Percentiles rank a stretch among this genome's conserved stretches.
Evolutionary conservation across 2,888 invertebrate genomes (phyloP).

Genomic region (Eilema sororculum): DNA sequence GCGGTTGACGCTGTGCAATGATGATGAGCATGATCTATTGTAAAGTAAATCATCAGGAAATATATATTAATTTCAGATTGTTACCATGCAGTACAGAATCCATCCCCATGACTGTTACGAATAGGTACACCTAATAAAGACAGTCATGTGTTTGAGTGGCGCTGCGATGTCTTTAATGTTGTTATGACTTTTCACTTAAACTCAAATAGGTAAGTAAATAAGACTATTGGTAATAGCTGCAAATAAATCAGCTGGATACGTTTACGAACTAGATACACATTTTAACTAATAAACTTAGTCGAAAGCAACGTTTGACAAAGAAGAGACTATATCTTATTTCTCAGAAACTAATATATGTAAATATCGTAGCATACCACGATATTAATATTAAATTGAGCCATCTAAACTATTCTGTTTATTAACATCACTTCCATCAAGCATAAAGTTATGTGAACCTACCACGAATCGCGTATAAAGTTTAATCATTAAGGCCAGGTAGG

Average conservation of each 20-base stretch:
- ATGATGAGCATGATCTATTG: too few species aligned
- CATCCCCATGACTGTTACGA: too few species aligned
- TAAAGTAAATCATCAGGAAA: too few species aligned
- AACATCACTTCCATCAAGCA: slow-evolving; percentile 23
- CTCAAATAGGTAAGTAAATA: background rate
- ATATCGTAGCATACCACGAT: slow-evolving; percentile 1
- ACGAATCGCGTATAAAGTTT: slow-evolving; percentile 20
- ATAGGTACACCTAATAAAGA: too few species aligned
- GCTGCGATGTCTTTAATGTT: too few species aligned
- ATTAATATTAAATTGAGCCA: slow-evolving; percentile 22
- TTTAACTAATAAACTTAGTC: background rate
- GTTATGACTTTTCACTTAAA: background rate
- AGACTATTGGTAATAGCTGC: background rate
- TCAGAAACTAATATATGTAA: background rate
- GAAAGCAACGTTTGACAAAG: background rate
- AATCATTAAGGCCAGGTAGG: too few species aligned
- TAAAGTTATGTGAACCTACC: slow-evolving; percentile 22
- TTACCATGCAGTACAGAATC: too few species aligned
- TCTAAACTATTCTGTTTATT: slow-evolving; percentile 26
- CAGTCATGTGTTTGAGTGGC: too few species aligned
- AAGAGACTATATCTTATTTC: background rate
- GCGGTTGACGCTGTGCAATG: too few species aligned
- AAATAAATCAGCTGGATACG: background rate
- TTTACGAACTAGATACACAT: slow-evolving; percentile 1
- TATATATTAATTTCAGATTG: too few species aligned